Conservation (phyloP, 30 jellyfish, hydroid and myxozoan species). For the Clytia hemisphaerica region DNA sequence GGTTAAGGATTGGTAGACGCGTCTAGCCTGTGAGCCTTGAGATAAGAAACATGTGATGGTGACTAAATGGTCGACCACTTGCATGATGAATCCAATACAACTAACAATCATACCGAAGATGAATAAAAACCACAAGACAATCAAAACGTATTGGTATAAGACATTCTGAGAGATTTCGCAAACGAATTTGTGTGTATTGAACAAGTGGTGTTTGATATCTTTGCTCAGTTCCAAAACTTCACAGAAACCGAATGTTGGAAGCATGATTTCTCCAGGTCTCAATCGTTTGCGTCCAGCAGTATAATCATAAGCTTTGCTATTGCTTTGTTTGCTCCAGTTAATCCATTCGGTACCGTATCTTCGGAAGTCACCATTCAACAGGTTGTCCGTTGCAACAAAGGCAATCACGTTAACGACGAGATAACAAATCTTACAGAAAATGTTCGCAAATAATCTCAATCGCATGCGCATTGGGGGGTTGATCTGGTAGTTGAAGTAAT, state of each 20-base stretch:
- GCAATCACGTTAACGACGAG: slow-evolving; percentile 11
- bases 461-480: slow-evolving; percentile 15
- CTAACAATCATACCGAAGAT: slow-evolving; percentile 8
- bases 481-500: slow-evolving; percentile 29
- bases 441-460: neutral
- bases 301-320: slow-evolving; percentile 9
- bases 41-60: slow-evolving; percentile 8
- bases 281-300: neutral
- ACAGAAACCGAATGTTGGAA: slow-evolving; percentile 19
- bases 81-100: slow-evolving; percentile 7
- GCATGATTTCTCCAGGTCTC: slow-evolving; percentile 20
- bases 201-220: neutral
- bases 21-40: slow-evolving; percentile 18
- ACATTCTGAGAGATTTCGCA: slow-evolving; percentile 27
- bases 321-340: slow-evolving; percentile 11
- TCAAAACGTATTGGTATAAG: slow-evolving; percentile 22
- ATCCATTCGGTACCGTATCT: slow-evolving; percentile 16
- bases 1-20: slow-evolving; percentile 17
- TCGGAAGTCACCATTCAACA: slow-evolving; percentile 4
- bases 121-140: slow-evolving; percentile 22
- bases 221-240: slow-evolving; percentile 2
- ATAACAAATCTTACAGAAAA: slow-evolving; percentile 8
- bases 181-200: neutral
- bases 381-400: neutral
- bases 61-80: slow-evolving; percentile 8